These are phyloP conservation scores for Prorops nasuta DNA, from an alignment of 1,140 invertebrate species.

Conservation along the genomic window DNA sequence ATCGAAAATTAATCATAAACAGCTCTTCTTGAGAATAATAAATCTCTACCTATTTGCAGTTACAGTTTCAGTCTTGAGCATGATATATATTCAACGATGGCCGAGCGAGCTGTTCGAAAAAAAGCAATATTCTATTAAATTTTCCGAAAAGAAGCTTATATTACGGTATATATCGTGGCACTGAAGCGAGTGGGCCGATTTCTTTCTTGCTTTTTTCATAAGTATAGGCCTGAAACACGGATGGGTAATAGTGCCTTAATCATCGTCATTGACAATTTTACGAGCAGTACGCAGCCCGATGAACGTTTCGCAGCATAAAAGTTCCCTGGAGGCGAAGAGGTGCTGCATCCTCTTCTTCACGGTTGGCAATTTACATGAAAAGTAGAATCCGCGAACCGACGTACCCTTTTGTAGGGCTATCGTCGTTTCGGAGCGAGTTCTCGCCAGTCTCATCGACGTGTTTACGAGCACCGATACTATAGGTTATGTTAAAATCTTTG, in stretches of 20 bases:
- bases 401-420: not conserved
- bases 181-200: not conserved
- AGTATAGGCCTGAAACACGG: slow-evolving; percentile 3
- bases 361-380: slow-evolving; percentile 21
- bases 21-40: too few relatives aligned
- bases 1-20: too few relatives aligned
- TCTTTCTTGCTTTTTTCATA: slow-evolving; percentile 3
- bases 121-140: too few relatives aligned
- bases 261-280: slow-evolving; percentile 26
- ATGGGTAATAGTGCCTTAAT: slow-evolving; percentile 22
- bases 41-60: too few relatives aligned
- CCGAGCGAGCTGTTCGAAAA: too few relatives aligned
- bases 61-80: too few relatives aligned
- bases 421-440: not conserved
- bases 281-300: slow-evolving; percentile 16
- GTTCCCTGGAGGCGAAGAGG: slow-evolving; percentile 9
- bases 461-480: not conserved
- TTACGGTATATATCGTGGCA: not conserved
- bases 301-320: slow-evolving; percentile 20
- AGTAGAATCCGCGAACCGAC: slow-evolving; percentile 14
- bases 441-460: not conserved
- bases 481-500: not conserved
- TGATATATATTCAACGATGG: too few relatives aligned
- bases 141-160: too few relatives aligned
- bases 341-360: not conserved